Conservation (phyloP, 1,140 invertebrate genomes). For the Cotesia chilonis region DNA sequence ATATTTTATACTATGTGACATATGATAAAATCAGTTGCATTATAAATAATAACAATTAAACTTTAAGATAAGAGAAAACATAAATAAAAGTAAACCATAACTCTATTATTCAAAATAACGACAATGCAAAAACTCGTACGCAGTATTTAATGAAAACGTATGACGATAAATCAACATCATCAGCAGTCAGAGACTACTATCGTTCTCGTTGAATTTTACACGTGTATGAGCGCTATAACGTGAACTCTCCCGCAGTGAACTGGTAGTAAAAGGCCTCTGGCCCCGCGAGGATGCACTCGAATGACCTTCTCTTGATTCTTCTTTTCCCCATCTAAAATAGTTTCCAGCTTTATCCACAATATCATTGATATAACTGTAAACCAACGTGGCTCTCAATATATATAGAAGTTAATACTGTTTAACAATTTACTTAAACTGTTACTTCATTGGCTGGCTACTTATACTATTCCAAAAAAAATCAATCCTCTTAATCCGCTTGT, state of each 20-base stretch:
- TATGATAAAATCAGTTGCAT: no score
- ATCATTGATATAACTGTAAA: conserved; percentile 61
- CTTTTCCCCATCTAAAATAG: conserved; percentile 51
- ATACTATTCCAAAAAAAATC: no score
- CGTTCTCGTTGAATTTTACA: conserved; percentile 5
- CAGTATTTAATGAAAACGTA: neutral
- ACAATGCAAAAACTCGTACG: neutral
- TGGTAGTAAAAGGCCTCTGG: conserved; percentile 31
- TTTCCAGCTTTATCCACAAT: conserved; percentile 59
- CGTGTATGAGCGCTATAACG: conserved; percentile 10
- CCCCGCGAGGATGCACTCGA: conserved; percentile 54
- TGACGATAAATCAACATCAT: neutral
- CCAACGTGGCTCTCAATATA: conserved; percentile 57
- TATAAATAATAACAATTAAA: no score
- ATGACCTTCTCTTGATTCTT: conserved; percentile 60
- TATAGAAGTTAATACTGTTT: neutral
- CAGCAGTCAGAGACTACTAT: neutral
- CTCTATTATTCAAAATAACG: neutral
- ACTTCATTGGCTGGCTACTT: no score
- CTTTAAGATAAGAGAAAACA: neutral
- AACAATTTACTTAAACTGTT: no score
- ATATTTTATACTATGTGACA: no score
- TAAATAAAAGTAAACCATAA: conserved; percentile 6
- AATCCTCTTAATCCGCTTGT: no score
- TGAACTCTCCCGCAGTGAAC: conserved; percentile 26